Evolutionary conservation across 2,888 invertebrate genomes (phyloP).

Genomic region (Mesoligia furuncula): DNA sequence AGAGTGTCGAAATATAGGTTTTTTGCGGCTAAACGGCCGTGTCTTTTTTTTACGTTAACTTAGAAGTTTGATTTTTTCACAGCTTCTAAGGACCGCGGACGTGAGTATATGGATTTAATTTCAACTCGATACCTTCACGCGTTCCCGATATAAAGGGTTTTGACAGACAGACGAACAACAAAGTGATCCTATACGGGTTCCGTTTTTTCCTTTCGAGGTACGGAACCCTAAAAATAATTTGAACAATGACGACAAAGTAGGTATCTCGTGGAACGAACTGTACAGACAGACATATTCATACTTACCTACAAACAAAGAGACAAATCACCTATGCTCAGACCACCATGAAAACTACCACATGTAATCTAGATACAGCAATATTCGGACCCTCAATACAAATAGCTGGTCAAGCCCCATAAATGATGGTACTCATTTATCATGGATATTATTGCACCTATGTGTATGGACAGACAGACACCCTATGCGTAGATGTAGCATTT

Average conservation of each 20-base stretch:
- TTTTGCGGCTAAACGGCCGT: too few relatives aligned
- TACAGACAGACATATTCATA: background rate
- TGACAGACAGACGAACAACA: too few relatives aligned
- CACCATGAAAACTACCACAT: conserved; percentile 53
- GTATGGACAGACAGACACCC: conserved; percentile 8
- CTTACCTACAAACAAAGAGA: conserved; percentile 8
- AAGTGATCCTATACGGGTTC: too few relatives aligned
- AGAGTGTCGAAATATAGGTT: too few relatives aligned
- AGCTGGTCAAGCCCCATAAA: conserved; percentile 42
- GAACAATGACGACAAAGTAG: background rate
- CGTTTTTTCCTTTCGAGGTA: too few relatives aligned
- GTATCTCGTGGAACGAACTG: background rate
- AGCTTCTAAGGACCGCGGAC: too few relatives aligned
- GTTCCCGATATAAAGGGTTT: too few relatives aligned
- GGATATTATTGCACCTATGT: conserved; percentile 57
- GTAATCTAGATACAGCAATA: conserved; percentile 59
- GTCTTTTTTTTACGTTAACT: too few relatives aligned
- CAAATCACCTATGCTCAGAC: conserved; percentile 16
- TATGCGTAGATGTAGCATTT: conserved; percentile 11
- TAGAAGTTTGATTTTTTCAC: too few relatives aligned
- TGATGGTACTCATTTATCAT: conserved; percentile 56
- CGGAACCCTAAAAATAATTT: too few relatives aligned
- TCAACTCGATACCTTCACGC: too few relatives aligned
- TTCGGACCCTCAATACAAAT: conserved; percentile 61
- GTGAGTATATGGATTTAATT: too few relatives aligned